These are phyloP conservation scores for Melieria picta DNA, from an alignment of 2,888 invertebrate genomes.

Conservation along the genomic window DNA sequence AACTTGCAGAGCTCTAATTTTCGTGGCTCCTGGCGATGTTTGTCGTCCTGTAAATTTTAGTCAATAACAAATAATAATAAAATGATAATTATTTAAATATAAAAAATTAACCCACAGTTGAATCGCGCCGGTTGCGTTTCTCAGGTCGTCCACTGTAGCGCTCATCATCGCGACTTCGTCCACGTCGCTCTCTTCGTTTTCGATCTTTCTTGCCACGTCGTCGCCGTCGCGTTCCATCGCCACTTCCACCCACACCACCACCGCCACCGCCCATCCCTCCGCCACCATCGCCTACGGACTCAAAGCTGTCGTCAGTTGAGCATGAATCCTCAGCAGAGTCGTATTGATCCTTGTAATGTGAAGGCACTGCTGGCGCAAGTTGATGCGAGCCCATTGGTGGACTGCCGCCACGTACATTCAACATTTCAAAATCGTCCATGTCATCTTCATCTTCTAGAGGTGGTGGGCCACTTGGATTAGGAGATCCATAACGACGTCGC, in stretches of 20 bases:
- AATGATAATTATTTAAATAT: background rate
- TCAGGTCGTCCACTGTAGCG: conserved; percentile 66
- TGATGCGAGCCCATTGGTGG: conserved; percentile 65
- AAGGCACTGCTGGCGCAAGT: conserved; percentile 49
- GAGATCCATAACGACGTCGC: conserved; percentile 44
- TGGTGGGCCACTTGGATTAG: conserved; percentile 62
- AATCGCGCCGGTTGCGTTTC: conserved; percentile 69
- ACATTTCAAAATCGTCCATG: conserved; percentile 81
- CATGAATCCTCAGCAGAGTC: conserved; percentile 70
- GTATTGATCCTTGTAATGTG: conserved; percentile 62
- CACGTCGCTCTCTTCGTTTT: conserved; percentile 67
- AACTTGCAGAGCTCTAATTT: conserved; percentile 97
- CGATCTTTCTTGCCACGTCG: conserved; percentile 61
- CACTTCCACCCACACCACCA: conserved; percentile 36
- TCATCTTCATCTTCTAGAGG: conserved; percentile 67
- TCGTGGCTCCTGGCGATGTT: conserved; percentile 87
- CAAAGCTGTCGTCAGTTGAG: conserved; percentile 69
- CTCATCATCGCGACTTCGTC: conserved; percentile 67
- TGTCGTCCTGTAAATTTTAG: conserved; percentile 75
- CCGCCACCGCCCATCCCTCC: conserved; percentile 35
- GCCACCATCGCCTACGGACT: conserved; percentile 53
- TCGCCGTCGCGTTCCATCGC: conserved; percentile 65
- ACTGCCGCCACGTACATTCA: conserved; percentile 82
- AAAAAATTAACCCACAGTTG: conserved; percentile 66
- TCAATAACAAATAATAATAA: background rate